Evolutionary conservation across 2,888 invertebrate genomes (phyloP).

Genomic region (Lomographa bimaculata): DNA sequence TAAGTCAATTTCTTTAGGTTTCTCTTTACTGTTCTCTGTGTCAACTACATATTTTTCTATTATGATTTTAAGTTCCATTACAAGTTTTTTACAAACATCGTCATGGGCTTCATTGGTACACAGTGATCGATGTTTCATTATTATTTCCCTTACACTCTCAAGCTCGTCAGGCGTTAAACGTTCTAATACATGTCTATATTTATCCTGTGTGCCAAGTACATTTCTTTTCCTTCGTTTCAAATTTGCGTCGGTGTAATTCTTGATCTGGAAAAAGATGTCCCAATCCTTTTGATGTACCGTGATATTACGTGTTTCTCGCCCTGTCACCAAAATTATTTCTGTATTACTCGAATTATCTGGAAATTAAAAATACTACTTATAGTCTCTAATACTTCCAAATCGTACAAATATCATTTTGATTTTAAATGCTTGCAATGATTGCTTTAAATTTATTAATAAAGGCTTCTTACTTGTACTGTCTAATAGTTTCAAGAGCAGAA

Average conservation of each 20-base stretch:
- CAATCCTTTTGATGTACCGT: constrained; percentile 46
- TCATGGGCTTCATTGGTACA: constrained; percentile 56
- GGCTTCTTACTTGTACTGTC: constrained; percentile 49
- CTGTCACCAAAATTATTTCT: constrained; percentile 59
- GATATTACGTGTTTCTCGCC: constrained; percentile 49
- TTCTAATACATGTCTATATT: constrained; percentile 30
- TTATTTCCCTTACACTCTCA: constrained; percentile 56
- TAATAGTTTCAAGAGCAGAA: constrained; percentile 46
- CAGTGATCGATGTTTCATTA: constrained; percentile 55
- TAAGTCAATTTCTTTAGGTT: too few relatives aligned
- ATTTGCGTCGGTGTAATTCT: constrained; percentile 43
- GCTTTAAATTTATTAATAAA: too few relatives aligned
- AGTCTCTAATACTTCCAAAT: too few relatives aligned
- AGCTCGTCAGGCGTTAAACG: constrained; percentile 48
- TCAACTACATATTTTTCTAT: too few relatives aligned
- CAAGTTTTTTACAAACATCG: constrained; percentile 59
- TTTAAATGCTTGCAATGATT: too few relatives aligned
- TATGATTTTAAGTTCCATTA: constrained; percentile 52
- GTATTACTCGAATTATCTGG: constrained; percentile 46
- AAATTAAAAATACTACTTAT: constrained; percentile 43
- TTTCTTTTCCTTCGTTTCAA: constrained; percentile 48
- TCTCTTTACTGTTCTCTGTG: too few relatives aligned
- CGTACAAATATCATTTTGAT: too few relatives aligned
- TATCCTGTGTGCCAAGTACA: constrained; percentile 3
- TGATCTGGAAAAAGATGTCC: constrained; percentile 49